Base-by-base conservation (phyloP, 2,113 vertebrate species). In the Epinephelus cyanopodus region DNA sequence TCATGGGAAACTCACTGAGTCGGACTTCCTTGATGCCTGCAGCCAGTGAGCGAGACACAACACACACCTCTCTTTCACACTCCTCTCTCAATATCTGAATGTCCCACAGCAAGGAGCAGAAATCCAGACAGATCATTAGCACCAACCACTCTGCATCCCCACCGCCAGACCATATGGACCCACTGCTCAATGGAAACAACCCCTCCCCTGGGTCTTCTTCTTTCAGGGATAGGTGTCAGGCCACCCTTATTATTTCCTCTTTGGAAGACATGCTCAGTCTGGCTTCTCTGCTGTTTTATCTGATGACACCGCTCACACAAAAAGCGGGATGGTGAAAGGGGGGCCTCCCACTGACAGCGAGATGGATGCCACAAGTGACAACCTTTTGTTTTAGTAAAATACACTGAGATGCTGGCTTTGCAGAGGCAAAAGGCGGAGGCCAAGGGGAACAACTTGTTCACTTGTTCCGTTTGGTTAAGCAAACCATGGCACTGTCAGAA, bases 301-400 rank as follows among this genome's bases (percentile, higher is more conserved):
- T 85, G 92, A 94, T 93, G 90, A 90, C 91, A 92, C 86, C 66
- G 78, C 82, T 86, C 75, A 68, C 81, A 91, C 92, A 92, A 85
- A 85, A 63, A 90, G 81, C 54, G 82, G 89, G 89, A 84, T 82
- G 85, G 75, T 79, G 91, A 90, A 88, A 79, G 89, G 74, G 60
- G 29, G 13, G 84, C 21, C 81, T 85, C 77, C 79, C 83, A 48
- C 83, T 93, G 91, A 95, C 93, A 94, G 89, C 75, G 90, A 93
- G 94, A 95, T 95, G 92, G 94, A 95, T 93, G 94, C 89, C 90
- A 65, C 89, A 67, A 93, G 92, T 93, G 92, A 93, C 90, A 87
- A 77, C 52, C 91, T 92, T 95, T 95, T 95, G 94, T 95, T 91
- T 88, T 70, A 77, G 80, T 82, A 66, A 87, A 95, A 92, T 79